These are phyloP conservation scores for Cyclina sinensis DNA, from an alignment of 1,140 invertebrate species.

Conservation along the genomic window DNA sequence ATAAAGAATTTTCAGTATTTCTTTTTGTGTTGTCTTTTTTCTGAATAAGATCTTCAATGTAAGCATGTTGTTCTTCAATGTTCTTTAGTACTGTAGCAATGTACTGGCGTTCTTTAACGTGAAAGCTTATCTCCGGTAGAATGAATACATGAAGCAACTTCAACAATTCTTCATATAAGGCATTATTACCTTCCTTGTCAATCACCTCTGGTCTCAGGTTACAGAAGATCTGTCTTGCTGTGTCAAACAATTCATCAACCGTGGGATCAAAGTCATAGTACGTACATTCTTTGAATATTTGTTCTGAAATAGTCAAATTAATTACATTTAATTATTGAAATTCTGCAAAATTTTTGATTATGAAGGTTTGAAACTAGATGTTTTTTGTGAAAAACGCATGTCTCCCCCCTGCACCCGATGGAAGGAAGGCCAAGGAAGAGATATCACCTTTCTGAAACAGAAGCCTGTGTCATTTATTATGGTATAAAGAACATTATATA, in stretches of 20 bases:
- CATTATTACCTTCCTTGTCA: conserved; percentile 48
- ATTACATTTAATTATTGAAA: too few species aligned
- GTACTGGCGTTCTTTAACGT: background rate
- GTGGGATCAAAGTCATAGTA: conserved; percentile 64
- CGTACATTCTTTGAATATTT: conserved; percentile 48
- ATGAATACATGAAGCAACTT: conserved; percentile 61
- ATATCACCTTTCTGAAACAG: too few species aligned
- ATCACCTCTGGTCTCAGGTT: conserved; percentile 12
- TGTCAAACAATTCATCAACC: conserved; percentile 66
- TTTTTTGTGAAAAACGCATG: too few species aligned
- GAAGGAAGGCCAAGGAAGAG: too few species aligned
- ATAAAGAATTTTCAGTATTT: conserved; percentile 63
- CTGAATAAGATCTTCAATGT: conserved; percentile 52
- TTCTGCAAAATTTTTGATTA: too few species aligned
- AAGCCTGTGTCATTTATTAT: too few species aligned
- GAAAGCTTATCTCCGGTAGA: conserved; percentile 53
- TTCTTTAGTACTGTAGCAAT: background rate
- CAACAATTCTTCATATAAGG: conserved; percentile 26
- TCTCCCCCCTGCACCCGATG: too few species aligned
- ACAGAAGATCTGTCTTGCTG: background rate
- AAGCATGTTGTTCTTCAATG: conserved; percentile 57
- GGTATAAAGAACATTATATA: too few species aligned
- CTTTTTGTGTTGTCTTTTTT: conserved; percentile 54
- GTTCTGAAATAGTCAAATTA: too few species aligned
- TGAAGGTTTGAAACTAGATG: too few species aligned